Conservation (phyloP, 2,113 vertebrate species). For the Apodemus speciosus region DNA sequence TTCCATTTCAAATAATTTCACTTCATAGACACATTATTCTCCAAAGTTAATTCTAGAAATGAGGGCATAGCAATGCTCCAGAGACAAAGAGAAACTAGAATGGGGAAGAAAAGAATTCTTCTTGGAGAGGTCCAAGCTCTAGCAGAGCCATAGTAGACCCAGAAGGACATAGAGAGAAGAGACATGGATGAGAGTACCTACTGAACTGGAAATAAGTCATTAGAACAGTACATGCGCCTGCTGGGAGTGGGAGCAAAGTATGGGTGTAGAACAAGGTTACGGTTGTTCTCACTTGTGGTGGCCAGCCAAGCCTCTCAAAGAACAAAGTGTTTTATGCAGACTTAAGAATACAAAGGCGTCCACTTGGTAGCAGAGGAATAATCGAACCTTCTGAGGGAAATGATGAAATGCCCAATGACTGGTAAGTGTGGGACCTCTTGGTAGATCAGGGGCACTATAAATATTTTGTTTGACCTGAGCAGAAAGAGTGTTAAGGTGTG, state of each 20-base stretch:
- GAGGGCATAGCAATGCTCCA: background rate
- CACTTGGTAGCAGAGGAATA: background rate
- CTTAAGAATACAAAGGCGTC: background rate
- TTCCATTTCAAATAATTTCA: slow-evolving; percentile 30
- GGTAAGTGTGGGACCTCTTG: background rate
- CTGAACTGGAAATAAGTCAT: background rate
- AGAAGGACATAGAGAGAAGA: background rate
- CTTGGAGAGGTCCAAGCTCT: background rate
- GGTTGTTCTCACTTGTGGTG: background rate
- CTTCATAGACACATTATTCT: background rate
- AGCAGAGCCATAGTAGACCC: background rate
- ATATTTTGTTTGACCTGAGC: background rate
- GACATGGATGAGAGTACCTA: background rate
- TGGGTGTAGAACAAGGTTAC: background rate
- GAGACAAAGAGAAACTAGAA: background rate
- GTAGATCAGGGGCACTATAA: background rate
- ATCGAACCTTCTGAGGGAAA: background rate
- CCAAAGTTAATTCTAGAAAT: slow-evolving; percentile 1
- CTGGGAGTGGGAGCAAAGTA: background rate
- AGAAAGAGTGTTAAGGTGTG: background rate
- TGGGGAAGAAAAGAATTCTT: background rate
- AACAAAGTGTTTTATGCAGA: background rate
- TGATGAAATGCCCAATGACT: background rate
- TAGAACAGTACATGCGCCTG: background rate
- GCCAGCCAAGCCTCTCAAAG: background rate